Base-by-base conservation (phyloP, 2,888 invertebrate genomes). In the Cepaea hortensis region DNA sequence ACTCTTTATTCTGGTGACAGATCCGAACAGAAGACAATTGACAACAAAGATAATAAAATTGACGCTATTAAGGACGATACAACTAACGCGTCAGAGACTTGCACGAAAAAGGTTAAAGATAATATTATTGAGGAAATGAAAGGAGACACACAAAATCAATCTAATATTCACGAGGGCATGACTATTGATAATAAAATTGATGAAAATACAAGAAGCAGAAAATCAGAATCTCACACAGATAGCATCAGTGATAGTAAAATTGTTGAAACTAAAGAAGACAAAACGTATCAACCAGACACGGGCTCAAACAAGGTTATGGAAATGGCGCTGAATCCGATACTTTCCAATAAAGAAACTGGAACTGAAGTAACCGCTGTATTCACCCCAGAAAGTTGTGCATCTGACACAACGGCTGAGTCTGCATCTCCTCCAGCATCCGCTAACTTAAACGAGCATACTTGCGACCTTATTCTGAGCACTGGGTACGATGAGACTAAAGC, bases 391-490 rank as follows among this genome's bases (percentile, higher is more conserved):
- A 84, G 68, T 20, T n/a, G 11, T 20, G 48, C 76, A 23, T 46
- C 76, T 6, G 77, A 84, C 50, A 35, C 84, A n/a, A 77, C 65
- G 48, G 9, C 48, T 0, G 84, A 77, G 48, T 48, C 84, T 18
- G 46, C 23, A 6, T 65, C 84, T 20, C 84, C 84, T 11, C 55
- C 35, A 62, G 62, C 23, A 61, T 50, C 35, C 4, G 84, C 65
- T 1, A 68, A n/a, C 0, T 48, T 84, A 13, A 76, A 84, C 20
- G 84, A 84, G 46, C 35, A 79, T 35, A 81, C 86, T 2, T 86
- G 86, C 70, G 86, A 86, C 48, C 65, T 86, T 1, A 79, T 86
- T 62, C 72, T 86, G 11, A 86, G 86, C 83, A 86, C 86, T 0
- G 83, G 86, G 3, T 86, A 86, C 55, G 86, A 86, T 15, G 82